Conservation (phyloP, 2,113 vertebrate species). For the Chaenocephalus aceratus region DNA sequence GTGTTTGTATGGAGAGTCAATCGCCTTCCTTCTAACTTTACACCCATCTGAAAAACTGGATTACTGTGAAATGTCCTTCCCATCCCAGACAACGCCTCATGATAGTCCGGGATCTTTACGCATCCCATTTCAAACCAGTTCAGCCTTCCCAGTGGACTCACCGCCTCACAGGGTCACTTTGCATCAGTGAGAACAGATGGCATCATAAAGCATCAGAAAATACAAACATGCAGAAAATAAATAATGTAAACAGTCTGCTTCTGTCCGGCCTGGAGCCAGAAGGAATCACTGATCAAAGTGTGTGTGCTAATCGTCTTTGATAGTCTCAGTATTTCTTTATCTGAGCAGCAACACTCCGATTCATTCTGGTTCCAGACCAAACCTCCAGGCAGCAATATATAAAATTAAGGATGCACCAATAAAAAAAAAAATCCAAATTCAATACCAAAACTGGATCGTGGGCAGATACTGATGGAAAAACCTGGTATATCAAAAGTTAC, state of each 20-base stretch:
- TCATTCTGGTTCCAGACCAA: slow-evolving; percentile 17
- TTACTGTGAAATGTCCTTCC: background rate
- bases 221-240: slow-evolving; percentile 20
- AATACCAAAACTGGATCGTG: background rate
- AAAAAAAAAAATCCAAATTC: slow-evolving; percentile 15
- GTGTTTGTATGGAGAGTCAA: too few species aligned
- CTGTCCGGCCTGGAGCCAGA: slow-evolving; percentile 3
- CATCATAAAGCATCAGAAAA: slow-evolving; percentile 29
- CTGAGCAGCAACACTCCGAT: background rate
- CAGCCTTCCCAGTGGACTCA: slow-evolving; percentile 31
- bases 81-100: fast-evolving
- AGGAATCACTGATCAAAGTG: background rate
- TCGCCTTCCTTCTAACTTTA: background rate
- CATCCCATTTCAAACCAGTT: background rate
- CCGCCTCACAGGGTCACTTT: background rate
- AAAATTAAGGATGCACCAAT: slow-evolving; percentile 21
- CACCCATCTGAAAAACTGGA: background rate
- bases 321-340: background rate
- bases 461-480: slow-evolving; percentile 4
- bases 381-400: background rate
- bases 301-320: background rate
- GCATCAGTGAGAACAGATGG: slow-evolving; percentile 19
- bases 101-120: background rate
- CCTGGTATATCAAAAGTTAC: slow-evolving; percentile 34
- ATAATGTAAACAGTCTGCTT: slow-evolving; percentile 43